phyloP scores from a whole-genome alignment of 2,113 vertebrate species.

The Hypomesus transpacificus region DNA sequence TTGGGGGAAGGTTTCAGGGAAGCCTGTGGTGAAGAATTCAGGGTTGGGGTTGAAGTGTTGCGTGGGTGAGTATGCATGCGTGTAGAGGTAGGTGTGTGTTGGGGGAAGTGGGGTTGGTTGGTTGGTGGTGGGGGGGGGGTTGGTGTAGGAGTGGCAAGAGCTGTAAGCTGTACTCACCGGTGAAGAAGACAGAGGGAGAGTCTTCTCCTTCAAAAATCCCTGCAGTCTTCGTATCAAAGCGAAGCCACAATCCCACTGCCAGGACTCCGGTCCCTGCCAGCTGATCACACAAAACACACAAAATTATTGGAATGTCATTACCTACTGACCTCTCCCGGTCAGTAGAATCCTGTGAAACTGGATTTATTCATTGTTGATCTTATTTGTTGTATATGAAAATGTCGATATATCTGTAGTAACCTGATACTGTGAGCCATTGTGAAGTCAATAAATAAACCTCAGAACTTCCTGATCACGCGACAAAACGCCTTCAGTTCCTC shows the following conservation, averaged over 20 bases:
- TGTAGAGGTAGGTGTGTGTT: neutral
- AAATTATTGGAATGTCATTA: neutral
- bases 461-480: no score
- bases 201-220: conserved; percentile 76
- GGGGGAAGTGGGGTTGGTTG: no score
- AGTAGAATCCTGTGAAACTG: no score
- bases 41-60: neutral
- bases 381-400: no score
- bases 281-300: conserved; percentile 55
- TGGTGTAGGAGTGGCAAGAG: neutral
- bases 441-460: no score
- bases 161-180: conserved; percentile 70
- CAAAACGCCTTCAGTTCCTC: no score
- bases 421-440: no score
- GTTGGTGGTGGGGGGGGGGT: no score
- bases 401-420: no score
- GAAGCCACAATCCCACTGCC: conserved; percentile 89
- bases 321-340: neutral
- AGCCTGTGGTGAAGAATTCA: neutral
- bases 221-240: conserved; percentile 85
- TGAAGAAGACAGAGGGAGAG: conserved; percentile 79
- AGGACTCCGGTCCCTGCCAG: conserved; percentile 88
- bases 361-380: no score
- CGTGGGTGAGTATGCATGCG: neutral
- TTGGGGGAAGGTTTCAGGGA: neutral